Conservation (phyloP, 2,113 vertebrate species). For the Heliornis fulica region DNA sequence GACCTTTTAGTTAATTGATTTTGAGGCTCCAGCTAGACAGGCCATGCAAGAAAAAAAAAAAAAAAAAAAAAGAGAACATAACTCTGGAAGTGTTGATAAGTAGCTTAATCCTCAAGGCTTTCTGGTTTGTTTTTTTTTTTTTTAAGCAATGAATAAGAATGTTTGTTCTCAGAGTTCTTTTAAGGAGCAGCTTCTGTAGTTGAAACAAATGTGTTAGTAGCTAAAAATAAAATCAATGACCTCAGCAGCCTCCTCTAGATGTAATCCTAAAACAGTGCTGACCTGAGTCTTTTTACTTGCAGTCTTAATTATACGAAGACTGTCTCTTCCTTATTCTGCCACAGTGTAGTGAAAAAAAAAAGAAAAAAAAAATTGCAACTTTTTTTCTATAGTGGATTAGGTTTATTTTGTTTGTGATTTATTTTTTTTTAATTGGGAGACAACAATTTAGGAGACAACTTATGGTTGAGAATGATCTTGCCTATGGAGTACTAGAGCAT, state of each 20-base stretch:
- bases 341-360: background rate
- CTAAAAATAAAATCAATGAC: conserved; percentile 26
- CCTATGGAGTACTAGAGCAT: background rate
- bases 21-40: conserved; percentile 5
- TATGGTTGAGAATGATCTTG: background rate
- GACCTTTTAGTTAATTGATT: conserved; percentile 52
- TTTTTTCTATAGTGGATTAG: background rate
- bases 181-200: background rate
- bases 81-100: conserved; percentile 23
- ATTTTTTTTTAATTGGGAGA: background rate
- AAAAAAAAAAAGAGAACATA: background rate
- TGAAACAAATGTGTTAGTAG: conserved; percentile 10
- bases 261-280: background rate
- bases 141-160: background rate
- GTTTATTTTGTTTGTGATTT: background rate
- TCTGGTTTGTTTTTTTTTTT: background rate
- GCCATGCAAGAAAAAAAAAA: no score
- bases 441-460: background rate
- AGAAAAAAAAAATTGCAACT: background rate
- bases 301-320: background rate
- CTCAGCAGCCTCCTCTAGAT: background rate
- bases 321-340: background rate
- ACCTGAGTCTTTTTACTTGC: background rate
- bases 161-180: conserved; percentile 17
- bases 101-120: conserved; percentile 30